Conservation (phyloP, 2,797 vertebrate genomes). For the Periophthalmus magnuspinnatus region DNA sequence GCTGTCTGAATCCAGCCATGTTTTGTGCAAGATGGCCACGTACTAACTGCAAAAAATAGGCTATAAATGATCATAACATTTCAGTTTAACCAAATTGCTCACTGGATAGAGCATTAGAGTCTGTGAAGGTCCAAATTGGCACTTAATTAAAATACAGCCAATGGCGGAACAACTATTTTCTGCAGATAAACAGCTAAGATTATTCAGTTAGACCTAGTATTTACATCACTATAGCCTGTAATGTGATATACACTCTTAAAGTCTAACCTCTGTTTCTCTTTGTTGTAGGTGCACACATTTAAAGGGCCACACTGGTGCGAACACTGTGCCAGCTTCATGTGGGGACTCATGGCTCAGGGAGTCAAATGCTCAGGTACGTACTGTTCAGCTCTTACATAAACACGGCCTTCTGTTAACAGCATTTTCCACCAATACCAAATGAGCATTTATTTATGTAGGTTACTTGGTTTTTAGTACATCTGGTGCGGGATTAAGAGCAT, state of each 20-base stretch:
- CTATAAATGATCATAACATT: background rate
- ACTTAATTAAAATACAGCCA: background rate
- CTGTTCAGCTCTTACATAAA: constrained; percentile 34
- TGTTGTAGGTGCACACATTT: constrained; percentile 94
- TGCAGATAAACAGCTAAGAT: background rate
- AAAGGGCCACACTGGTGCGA: constrained; percentile 99
- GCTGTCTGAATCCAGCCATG: background rate
- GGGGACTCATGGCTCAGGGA: constrained; percentile 99
- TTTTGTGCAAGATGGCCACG: background rate
- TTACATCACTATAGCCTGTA: background rate
- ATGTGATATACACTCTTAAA: background rate
- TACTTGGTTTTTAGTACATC: constrained; percentile 62
- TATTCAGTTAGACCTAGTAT: background rate
- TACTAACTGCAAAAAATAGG: background rate
- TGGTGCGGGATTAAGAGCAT: constrained; percentile 58
- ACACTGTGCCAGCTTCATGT: constrained; percentile 99
- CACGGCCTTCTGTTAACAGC: background rate
- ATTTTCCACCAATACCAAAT: constrained; percentile 24
- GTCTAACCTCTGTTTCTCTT: constrained; percentile 37
- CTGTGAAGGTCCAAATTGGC: too few relatives aligned
- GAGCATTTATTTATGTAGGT: constrained; percentile 55
- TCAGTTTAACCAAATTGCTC: background rate
- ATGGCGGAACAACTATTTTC: background rate
- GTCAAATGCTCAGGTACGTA: constrained; percentile 96
- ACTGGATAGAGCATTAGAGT: too few relatives aligned